phyloP scores from a whole-genome alignment of 2,113 vertebrate genomes.

The Oriolus oriolus region DNA sequence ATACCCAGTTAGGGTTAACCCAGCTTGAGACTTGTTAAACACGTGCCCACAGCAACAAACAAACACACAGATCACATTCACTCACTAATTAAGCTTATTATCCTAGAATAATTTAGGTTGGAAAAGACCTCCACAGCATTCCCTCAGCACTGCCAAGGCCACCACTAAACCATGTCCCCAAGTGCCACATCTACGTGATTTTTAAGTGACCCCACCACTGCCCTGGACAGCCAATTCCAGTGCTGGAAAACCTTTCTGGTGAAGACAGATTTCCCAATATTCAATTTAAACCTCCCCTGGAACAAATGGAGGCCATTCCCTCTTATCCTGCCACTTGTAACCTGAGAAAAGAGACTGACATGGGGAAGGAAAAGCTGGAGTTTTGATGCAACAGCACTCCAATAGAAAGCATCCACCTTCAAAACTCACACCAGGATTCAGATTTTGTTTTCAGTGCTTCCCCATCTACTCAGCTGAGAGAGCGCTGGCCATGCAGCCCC shows the following conservation, averaged over 20 bases:
- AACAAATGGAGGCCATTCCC: neutral
- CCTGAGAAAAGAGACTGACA: neutral
- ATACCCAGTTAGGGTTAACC: neutral
- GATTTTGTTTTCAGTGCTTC: neutral
- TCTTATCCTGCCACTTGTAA: neutral
- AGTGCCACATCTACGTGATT: accelerated
- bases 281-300: neutral
- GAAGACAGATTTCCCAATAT: neutral
- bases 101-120: neutral
- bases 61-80: neutral
- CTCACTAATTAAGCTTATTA: neutral
- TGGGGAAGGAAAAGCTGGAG: neutral
- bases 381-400: neutral
- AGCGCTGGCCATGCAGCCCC: neutral
- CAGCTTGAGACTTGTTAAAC: neutral
- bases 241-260: neutral
- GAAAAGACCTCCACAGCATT: neutral
- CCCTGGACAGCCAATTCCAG: neutral
- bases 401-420: neutral
- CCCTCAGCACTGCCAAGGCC: neutral
- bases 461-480: neutral
- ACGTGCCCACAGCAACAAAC: neutral
- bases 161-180: neutral
- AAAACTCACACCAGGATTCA: neutral
- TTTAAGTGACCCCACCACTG: neutral